A percentile compares a stretch with the other conserved stretches of the same genome.
Conservation (phyloP, 2,797 vertebrate species). For the Pseudomugil gertrudae region DNA sequence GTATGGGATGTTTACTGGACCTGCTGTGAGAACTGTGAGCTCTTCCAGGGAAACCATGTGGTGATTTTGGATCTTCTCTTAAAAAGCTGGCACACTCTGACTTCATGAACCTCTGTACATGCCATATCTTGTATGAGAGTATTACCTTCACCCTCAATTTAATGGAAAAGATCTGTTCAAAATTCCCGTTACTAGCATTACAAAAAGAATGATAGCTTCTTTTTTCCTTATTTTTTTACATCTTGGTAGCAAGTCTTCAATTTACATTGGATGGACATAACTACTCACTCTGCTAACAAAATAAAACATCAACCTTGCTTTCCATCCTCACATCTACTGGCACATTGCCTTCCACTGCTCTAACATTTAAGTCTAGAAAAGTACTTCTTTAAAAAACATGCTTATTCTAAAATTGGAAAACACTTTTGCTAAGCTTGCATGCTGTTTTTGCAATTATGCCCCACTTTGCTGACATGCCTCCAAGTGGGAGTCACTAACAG, state of each 20-base stretch:
- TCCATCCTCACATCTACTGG: constrained; percentile 24
- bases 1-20: constrained; percentile 71
- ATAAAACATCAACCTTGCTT: constrained; percentile 15
- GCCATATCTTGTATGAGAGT: constrained; percentile 53
- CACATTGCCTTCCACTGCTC: constrained; percentile 7
- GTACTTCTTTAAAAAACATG: neutral
- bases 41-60: constrained; percentile 71
- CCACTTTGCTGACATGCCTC: constrained; percentile 11
- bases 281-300: constrained; percentile 31
- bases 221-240: constrained; percentile 14
- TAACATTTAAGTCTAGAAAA: constrained; percentile 30
- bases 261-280: constrained; percentile 32
- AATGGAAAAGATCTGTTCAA: constrained; percentile 40
- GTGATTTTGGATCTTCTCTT: constrained; percentile 57
- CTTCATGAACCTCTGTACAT: constrained; percentile 42
- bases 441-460: constrained; percentile 14
- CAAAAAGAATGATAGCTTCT: constrained; percentile 31
- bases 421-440: constrained; percentile 47
- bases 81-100: constrained; percentile 45
- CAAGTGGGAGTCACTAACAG: constrained; percentile 33
- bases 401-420: constrained; percentile 9
- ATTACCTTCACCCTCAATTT: constrained; percentile 36
- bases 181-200: constrained; percentile 54
- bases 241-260: constrained; percentile 32
- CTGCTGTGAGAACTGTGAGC: constrained; percentile 47